phyloP scores from a whole-genome alignment of 2,113 vertebrate species.

The Myxocyprinus asiaticus region DNA sequence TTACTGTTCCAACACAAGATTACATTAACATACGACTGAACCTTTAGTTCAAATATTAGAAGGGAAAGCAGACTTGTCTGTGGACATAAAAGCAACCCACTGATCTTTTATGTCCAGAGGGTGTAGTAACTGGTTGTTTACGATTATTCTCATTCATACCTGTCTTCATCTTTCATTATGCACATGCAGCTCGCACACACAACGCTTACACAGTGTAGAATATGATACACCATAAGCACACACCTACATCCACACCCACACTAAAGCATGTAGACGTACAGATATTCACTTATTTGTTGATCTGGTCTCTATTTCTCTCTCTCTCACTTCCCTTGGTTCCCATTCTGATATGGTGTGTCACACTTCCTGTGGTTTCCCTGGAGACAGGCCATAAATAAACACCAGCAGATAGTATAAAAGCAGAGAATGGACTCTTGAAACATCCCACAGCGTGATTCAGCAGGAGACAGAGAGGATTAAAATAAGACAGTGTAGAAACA shows the following conservation, averaged over 20 bases:
- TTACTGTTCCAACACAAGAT: too few species aligned
- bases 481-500: not conserved
- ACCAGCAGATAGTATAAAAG: constrained; percentile 29
- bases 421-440: constrained; percentile 45
- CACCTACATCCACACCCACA: not conserved
- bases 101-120: constrained; percentile 5
- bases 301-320: not conserved
- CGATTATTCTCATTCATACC: constrained; percentile 60
- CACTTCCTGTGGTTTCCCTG: constrained; percentile 55
- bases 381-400: constrained; percentile 51
- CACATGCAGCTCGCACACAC: too few species aligned
- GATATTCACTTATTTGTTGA: constrained; percentile 4
- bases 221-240: not conserved
- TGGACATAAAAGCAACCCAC: not conserved
- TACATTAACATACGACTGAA: too few species aligned
- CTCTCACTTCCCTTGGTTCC: constrained; percentile 1
- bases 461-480: constrained; percentile 33
- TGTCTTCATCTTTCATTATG: constrained; percentile 60
- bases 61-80: too few species aligned
- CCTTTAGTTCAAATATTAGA: too few species aligned
- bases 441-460: constrained; percentile 67
- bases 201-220: too few species aligned
- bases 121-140: constrained; percentile 51
- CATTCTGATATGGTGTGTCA: constrained; percentile 21
- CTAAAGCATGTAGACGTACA: not conserved